Base-by-base conservation (phyloP, 2,888 invertebrate species). In the Nasonovia ribisnigri region DNA sequence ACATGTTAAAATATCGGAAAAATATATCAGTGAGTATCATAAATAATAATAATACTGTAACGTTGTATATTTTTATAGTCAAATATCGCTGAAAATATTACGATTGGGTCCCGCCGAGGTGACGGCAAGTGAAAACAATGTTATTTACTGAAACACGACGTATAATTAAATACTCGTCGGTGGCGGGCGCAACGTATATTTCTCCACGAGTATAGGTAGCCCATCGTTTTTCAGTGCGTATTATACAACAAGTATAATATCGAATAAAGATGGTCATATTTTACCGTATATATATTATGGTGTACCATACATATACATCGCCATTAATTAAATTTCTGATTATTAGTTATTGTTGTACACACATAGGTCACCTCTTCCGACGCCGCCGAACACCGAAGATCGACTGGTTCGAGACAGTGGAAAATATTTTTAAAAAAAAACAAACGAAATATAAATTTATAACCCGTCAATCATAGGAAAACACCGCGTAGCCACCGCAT, bases 271-370 rank as follows among this genome's bases (percentile, higher is more conserved):
- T 77, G 20, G 20, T 77, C 2, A 36, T 36, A 36, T 77, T 77
- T 16, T 20, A 36, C 36, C 36, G 36, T 77, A 20, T 77, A 77
- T 36, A 20, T 77, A 77, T 20, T 77, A 77, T 20, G 24, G 29
- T 57, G 43, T 42, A 84, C 20, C 77, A 77, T 57, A 57, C 20
- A 42, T n/a, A 46, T 51, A 90, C 36, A 77, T 77, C 67, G 92
- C 92, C 48, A 87, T 92, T 92, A 92, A 92, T 92, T 92, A 92
- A 48, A 92, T 87, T 92, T 92, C 16, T 46, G 91, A 60, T 91
- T 77, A 51, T 77, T 91, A 36, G 77, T 36, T 42, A 29, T 84
- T 77, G 51, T 90, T 54, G 60, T 57, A 8, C 43, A 16, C 43
- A 16, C 13, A 24, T 24, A 16, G 16, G 46, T 26, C 77, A n/a